Evolutionary conservation across 2,797 vertebrate species (phyloP).

Genomic region (Malacoctenus gilli): DNA sequence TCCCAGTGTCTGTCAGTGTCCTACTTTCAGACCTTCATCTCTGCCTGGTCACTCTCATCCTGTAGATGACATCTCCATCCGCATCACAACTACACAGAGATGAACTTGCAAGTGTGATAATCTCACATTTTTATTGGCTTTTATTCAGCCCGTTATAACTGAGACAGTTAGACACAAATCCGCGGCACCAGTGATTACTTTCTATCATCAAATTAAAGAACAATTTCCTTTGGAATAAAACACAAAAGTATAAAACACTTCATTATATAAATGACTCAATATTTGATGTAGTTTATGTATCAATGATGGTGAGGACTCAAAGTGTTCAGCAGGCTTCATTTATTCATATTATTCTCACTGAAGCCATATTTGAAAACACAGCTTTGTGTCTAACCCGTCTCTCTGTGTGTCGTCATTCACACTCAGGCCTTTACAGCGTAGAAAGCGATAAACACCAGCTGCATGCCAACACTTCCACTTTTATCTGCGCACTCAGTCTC

Average conservation of each 20-base stretch:
- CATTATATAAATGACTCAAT: not conserved
- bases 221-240: too few species aligned
- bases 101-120: slow-evolving; percentile 62
- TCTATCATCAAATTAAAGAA: too few species aligned
- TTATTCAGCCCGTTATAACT: too few species aligned
- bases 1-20: slow-evolving; percentile 87
- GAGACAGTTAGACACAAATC: too few species aligned
- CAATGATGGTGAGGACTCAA: slow-evolving; percentile 10
- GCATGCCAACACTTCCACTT: slow-evolving; percentile 60
- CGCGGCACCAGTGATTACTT: too few species aligned
- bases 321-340: slow-evolving; percentile 17
- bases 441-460: slow-evolving; percentile 33
- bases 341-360: slow-evolving; percentile 32
- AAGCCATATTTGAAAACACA: too few species aligned
- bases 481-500: slow-evolving; percentile 54
- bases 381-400: slow-evolving; percentile 64
- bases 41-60: slow-evolving; percentile 77
- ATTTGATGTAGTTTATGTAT: slow-evolving; percentile 2
- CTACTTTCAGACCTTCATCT: slow-evolving; percentile 97
- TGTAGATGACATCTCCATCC: slow-evolving; percentile 63
- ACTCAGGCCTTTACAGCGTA: too few species aligned
- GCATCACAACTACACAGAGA: slow-evolving; percentile 51
- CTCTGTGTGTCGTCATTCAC: too few species aligned
- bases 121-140: too few species aligned
- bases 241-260: too few species aligned